These are phyloP conservation scores for Aphelinus atriplicis DNA, from an alignment of 1,140 invertebrate species.

Conservation along the genomic window DNA sequence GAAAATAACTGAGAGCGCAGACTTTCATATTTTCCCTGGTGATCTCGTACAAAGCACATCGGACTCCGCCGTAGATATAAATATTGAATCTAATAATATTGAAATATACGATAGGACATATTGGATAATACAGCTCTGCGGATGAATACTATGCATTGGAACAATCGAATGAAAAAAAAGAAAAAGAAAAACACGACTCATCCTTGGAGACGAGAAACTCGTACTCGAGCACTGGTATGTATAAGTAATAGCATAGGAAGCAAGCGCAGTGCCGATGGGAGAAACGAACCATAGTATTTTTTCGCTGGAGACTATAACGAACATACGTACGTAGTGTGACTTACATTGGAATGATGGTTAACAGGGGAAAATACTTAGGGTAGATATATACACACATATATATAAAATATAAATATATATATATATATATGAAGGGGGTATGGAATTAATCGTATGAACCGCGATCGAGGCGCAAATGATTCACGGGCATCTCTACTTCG, in stretches of 20 bases:
- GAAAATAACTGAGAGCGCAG: neutral
- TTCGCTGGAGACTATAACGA: slow-evolving; percentile 41
- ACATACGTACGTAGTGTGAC: slow-evolving; percentile 58
- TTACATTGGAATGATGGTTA: slow-evolving; percentile 45
- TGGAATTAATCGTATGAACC: slow-evolving; percentile 33
- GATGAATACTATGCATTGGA: too few species aligned
- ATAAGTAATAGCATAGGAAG: too few species aligned
- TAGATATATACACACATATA: too few species aligned
- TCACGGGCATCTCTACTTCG: slow-evolving; percentile 35
- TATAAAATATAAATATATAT: too few species aligned
- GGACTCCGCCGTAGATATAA: neutral
- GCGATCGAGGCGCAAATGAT: slow-evolving; percentile 33
- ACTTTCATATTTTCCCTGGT: slow-evolving; percentile 12
- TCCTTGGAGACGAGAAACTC: too few species aligned
- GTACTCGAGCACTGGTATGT: too few species aligned
- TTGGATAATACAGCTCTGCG: too few species aligned
- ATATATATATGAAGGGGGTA: neutral
- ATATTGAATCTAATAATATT: too few species aligned
- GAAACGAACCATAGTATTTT: slow-evolving; percentile 12
- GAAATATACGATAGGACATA: too few species aligned
- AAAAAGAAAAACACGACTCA: too few species aligned
- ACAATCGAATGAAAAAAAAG: too few species aligned
- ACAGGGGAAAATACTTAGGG: neutral
- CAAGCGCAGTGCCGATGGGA: too few species aligned
- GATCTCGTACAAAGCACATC: slow-evolving; percentile 28